phyloP scores from a whole-genome alignment of 2,888 invertebrate species.

The Dynastes tityus region DNA sequence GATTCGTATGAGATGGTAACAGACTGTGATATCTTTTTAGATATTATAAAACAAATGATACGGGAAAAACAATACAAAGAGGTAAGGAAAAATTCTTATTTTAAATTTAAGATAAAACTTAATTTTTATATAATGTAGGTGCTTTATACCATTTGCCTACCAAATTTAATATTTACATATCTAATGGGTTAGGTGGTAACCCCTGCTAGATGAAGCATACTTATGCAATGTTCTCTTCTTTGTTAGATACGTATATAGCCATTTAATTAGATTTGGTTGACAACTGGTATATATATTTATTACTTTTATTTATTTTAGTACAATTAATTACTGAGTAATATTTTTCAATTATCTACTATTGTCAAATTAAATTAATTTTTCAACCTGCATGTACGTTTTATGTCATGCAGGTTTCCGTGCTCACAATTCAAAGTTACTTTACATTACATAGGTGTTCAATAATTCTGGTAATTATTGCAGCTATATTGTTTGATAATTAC shows the following conservation, averaged over 20 bases:
- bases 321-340: too few relatives aligned
- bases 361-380: too few relatives aligned
- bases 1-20: slow-evolving; percentile 77
- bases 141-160: neutral
- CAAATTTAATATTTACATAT: too few relatives aligned
- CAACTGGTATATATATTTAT: neutral
- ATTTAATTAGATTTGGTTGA: neutral
- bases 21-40: slow-evolving; percentile 77
- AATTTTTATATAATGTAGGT: neutral
- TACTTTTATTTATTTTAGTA: neutral
- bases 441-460: too few relatives aligned
- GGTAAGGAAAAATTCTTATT: slow-evolving; percentile 63
- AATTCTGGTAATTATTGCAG: too few relatives aligned
- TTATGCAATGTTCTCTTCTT: neutral
- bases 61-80: slow-evolving; percentile 78
- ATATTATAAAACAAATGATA: slow-evolving; percentile 75
- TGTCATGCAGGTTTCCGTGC: too few relatives aligned
- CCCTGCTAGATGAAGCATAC: too few relatives aligned
- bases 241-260: neutral
- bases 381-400: too few relatives aligned
- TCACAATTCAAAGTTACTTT: too few relatives aligned
- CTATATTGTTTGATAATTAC: too few relatives aligned
- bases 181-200: too few relatives aligned
- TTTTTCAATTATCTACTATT: too few relatives aligned
- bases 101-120: neutral